Conservation (phyloP, 2,888 invertebrate genomes). For the Fragum whitleyi region DNA sequence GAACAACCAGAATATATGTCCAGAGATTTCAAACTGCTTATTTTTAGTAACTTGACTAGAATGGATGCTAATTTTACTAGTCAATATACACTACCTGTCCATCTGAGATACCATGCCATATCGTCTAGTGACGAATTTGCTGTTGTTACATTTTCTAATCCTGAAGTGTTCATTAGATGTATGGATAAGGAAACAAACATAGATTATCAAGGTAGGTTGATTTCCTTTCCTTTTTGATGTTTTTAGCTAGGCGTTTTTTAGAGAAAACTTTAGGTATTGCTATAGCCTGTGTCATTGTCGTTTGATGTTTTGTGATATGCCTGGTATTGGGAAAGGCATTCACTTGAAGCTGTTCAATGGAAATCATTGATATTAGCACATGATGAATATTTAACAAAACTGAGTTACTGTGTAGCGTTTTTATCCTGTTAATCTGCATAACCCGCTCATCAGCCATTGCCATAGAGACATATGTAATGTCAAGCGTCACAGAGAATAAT, state of each 20-base stretch:
- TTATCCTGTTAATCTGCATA: no score
- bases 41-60: constrained; percentile 60
- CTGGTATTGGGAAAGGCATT: no score
- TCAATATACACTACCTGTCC: constrained; percentile 72
- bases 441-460: no score
- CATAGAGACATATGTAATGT: no score
- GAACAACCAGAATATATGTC: constrained; percentile 76
- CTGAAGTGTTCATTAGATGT: constrained; percentile 52
- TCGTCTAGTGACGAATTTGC: constrained; percentile 36
- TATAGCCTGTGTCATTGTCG: not conserved
- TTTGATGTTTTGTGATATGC: no score
- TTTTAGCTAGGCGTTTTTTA: not conserved
- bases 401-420: no score
- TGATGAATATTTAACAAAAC: no score
- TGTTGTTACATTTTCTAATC: constrained; percentile 50
- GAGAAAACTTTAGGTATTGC: not conserved
- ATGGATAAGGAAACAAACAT: constrained; percentile 22
- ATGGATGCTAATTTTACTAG: constrained; percentile 34
- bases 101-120: constrained; percentile 77
- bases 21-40: constrained; percentile 54
- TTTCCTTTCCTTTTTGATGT: no score
- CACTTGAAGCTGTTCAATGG: no score
- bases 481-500: no score
- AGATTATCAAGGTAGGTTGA: constrained; percentile 31
- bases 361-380: no score